Evolutionary conservation across 2,113 vertebrate genomes (phyloP).

Genomic region (Garra rufa): DNA sequence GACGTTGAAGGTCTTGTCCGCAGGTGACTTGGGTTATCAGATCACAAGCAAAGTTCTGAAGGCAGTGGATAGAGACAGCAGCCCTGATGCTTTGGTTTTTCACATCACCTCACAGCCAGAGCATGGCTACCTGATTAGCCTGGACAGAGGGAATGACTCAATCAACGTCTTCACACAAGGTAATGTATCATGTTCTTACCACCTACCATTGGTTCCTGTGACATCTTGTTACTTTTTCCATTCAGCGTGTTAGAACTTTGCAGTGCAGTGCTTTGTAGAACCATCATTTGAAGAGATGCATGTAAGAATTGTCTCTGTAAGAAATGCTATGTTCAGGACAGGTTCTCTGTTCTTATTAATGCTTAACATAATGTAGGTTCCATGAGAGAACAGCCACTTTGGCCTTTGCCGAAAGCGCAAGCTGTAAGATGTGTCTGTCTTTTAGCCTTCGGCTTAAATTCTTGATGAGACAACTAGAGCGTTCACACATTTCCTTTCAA

Average conservation of each 20-base stretch:
- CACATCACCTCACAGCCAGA: slow-evolving; percentile 80
- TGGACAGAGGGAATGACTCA: slow-evolving; percentile 87
- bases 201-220: not conserved
- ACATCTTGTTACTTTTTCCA: not conserved
- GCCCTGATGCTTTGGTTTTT: slow-evolving; percentile 76
- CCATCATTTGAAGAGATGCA: not conserved
- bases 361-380: slow-evolving; percentile 1
- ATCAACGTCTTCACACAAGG: slow-evolving; percentile 90
- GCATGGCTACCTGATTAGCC: slow-evolving; percentile 87
- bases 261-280: not conserved
- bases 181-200: slow-evolving; percentile 65
- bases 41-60: slow-evolving; percentile 85
- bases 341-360: slow-evolving; percentile 7
- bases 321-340: not conserved
- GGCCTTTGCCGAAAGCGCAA: slow-evolving; percentile 38
- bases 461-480: slow-evolving; percentile 46
- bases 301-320: not conserved
- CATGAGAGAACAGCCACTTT: slow-evolving; percentile 26
- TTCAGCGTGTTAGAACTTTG: not conserved
- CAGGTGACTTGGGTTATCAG: slow-evolving; percentile 84
- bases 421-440: slow-evolving; percentile 32
- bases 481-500: slow-evolving; percentile 43
- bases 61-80: slow-evolving; percentile 88
- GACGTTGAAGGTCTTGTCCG: slow-evolving; percentile 82
- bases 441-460: slow-evolving; percentile 42